A percentile compares a stretch with the other conserved stretches of the same genome.
Conservation (phyloP, 2,113 vertebrate species). For the Cynopterus brachyotis region DNA sequence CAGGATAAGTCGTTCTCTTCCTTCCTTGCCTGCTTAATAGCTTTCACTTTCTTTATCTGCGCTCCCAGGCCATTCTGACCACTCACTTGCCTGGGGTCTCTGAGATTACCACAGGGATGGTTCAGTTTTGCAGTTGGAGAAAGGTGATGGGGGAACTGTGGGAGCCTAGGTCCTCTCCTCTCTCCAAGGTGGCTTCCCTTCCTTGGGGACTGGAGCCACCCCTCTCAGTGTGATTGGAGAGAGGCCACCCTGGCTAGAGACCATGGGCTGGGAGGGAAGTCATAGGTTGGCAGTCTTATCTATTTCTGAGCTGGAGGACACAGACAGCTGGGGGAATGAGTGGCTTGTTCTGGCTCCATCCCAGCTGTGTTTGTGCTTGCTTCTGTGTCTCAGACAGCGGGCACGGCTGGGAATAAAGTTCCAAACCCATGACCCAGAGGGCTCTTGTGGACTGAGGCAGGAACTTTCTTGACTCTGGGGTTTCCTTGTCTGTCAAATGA, state of each 20-base stretch:
- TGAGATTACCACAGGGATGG: neutral
- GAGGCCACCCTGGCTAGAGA: neutral
- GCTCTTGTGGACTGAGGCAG: neutral
- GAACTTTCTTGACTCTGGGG: neutral
- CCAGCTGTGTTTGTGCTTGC: neutral
- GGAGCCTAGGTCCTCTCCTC: neutral
- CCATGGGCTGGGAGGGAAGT: neutral
- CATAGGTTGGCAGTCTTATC: neutral
- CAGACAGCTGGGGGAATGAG: neutral
- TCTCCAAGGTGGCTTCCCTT: neutral
- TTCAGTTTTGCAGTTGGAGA: neutral
- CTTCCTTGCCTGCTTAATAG: neutral
- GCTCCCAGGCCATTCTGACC: neutral
- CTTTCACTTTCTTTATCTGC: neutral
- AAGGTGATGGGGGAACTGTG: neutral
- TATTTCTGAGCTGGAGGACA: neutral
- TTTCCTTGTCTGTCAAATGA: constrained; percentile 39
- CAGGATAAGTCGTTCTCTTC: neutral
- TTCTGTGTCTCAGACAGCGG: neutral
- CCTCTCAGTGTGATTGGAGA: neutral
- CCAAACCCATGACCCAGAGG: constrained; percentile 20
- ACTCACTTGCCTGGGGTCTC: neutral
- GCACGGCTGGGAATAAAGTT: neutral
- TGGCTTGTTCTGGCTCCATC: neutral
- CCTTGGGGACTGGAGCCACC: neutral